phyloP scores from a whole-genome alignment of 1,140 invertebrate genomes.

The Rhagoletis pomonella region DNA sequence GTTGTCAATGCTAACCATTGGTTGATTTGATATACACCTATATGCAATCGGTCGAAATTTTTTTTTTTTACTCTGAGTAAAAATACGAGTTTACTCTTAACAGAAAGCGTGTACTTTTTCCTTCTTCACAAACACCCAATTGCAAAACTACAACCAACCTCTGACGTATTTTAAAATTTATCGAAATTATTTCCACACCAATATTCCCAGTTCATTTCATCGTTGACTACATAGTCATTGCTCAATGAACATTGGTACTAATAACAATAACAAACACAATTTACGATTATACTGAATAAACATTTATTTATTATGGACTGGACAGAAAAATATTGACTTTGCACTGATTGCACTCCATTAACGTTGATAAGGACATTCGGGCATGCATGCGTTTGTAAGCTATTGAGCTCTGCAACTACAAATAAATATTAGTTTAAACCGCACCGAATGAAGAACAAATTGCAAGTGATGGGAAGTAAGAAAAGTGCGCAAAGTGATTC shows the following conservation, averaged over 20 bases:
- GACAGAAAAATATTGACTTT: slow-evolving; percentile 40
- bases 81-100: too few species aligned
- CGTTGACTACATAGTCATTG: not conserved
- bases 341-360: slow-evolving; percentile 38
- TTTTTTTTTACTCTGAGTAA: too few species aligned
- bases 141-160: not conserved
- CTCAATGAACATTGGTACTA: slow-evolving; percentile 24
- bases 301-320: slow-evolving; percentile 9
- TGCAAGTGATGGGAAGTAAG: too few species aligned
- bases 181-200: slow-evolving; percentile 37
- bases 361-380: slow-evolving; percentile 5
- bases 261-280: slow-evolving; percentile 19
- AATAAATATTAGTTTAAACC: too few species aligned
- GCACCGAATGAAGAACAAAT: too few species aligned
- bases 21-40: too few species aligned
- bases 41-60: too few species aligned
- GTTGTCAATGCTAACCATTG: too few species aligned
- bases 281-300: slow-evolving; percentile 12
- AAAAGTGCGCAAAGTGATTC: too few species aligned
- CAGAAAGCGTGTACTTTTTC: not conserved
- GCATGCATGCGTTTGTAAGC: too few species aligned
- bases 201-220: slow-evolving; percentile 3
- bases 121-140: not conserved
- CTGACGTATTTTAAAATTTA: not conserved
- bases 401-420: too few species aligned